Conservation (phyloP, 1,140 invertebrate genomes). For the Brachionus calyciflorus region DNA sequence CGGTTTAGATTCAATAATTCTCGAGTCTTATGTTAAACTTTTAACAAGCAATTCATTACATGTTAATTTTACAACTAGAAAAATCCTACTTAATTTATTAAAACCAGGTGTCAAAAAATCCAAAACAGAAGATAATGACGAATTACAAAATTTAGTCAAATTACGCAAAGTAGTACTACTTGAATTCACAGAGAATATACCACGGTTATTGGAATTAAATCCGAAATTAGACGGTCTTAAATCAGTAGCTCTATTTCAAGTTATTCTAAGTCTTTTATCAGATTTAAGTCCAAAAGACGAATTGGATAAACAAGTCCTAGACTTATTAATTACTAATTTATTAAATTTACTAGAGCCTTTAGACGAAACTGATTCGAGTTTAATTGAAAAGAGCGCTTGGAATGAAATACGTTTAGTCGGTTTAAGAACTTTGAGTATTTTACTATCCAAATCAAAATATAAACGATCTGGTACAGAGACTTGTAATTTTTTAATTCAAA, state of each 20-base stretch:
- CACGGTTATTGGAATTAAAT: not conserved
- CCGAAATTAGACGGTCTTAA: constrained; percentile 13
- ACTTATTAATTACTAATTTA: not conserved
- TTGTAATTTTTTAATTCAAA: constrained; percentile 37
- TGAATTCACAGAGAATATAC: not conserved
- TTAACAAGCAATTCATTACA: not conserved
- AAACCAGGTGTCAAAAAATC: constrained; percentile 14
- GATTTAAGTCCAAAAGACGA: constrained; percentile 41
- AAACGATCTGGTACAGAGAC: constrained; percentile 20
- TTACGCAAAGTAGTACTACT: not conserved
- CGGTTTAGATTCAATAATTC: not conserved
- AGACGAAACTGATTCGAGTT: not conserved
- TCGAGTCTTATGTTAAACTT: constrained; percentile 10
- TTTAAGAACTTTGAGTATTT: constrained; percentile 59
- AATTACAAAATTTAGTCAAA: not conserved
- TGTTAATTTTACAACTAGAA: constrained; percentile 2
- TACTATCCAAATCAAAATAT: constrained; percentile 39
- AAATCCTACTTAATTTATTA: not conserved
- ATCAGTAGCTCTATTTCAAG: constrained; percentile 45
- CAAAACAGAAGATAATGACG: not conserved
- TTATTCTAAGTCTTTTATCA: not conserved
- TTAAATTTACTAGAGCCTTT: not conserved
- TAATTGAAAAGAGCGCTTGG: not conserved
- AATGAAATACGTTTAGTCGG: not conserved
- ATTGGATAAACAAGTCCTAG: not conserved